A percentile compares a stretch with the other conserved stretches of the same genome.
phyloP scores from a whole-genome alignment of 2,113 vertebrate genomes.

The Lepisosteus oculatus region DNA sequence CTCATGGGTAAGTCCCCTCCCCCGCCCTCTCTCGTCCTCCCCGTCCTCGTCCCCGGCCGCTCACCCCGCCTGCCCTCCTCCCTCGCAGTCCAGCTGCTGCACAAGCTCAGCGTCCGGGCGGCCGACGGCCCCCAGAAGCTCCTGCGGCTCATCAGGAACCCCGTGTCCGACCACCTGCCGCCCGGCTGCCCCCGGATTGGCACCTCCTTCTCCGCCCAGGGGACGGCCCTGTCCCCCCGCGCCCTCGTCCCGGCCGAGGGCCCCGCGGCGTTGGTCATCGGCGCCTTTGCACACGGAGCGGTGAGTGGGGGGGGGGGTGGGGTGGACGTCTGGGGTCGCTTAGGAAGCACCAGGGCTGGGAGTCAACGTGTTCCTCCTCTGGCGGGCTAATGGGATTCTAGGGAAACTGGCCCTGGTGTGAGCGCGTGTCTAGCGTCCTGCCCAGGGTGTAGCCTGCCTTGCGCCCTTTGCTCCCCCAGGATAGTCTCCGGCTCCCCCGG shows the following conservation, averaged over 20 bases:
- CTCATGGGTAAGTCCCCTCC: conserved; percentile 81
- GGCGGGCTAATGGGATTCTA: too few relatives aligned
- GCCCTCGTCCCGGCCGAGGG: conserved; percentile 74
- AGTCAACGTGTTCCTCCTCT: too few relatives aligned
- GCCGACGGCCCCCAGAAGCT: conserved; percentile 94
- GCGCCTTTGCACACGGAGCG: conserved; percentile 91
- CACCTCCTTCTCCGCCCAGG: conserved; percentile 76
- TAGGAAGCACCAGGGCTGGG: too few relatives aligned
- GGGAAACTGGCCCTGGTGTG: too few relatives aligned
- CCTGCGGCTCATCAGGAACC: conserved; percentile 92
- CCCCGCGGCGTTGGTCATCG: conserved; percentile 82
- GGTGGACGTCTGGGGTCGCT: too few relatives aligned
- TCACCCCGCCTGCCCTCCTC: background rate
- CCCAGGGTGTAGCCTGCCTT: too few relatives aligned
- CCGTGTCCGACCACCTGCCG: conserved; percentile 87
- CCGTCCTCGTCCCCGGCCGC: background rate
- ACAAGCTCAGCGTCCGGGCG: conserved; percentile 92
- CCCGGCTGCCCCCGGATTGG: conserved; percentile 83
- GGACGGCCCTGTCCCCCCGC: conserved; percentile 63
- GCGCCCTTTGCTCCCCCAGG: too few relatives aligned
- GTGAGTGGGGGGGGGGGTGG: conserved; percentile 58
- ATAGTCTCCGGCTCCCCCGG: too few relatives aligned
- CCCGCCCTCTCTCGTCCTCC: background rate
- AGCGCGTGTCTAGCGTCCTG: too few relatives aligned
- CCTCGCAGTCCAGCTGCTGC: conserved; percentile 87